Base-by-base conservation (phyloP, 2,113 vertebrate genomes). In the Rousettus leschenaultii region DNA sequence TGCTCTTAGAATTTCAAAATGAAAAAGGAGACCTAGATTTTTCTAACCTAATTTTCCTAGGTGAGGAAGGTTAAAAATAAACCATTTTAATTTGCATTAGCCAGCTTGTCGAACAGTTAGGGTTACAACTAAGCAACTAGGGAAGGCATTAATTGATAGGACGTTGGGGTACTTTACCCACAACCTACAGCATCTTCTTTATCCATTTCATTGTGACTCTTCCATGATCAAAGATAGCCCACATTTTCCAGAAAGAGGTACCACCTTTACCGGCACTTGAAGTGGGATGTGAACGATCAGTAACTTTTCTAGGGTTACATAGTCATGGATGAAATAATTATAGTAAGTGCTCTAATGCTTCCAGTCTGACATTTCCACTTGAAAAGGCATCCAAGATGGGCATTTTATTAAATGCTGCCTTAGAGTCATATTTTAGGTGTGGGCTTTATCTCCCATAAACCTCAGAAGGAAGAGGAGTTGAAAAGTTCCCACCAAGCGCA, bases 381-480 rank as follows among this genome's bases (percentile, higher is more conserved):
- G 74, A 48, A 95, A 38, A 70, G 30, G n/a, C 9, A 75, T 75
- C 85, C 24, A 65, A 87, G 19, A 48, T 59, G 85, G 14, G 24
- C 79, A 74, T 68, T 75, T 53, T 65, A 57, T 43, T n/a, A 68
- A 84, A 55, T 70, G 66, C 57, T 40, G 21, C 55, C 26, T 91
- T 93, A 30, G 35, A 89, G 73, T 73, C 73, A 38, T n/a, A 89
- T 68, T 84, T 90, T 83, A 91, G 77, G 68, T 66, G 63, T 63
- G 82, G 28, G 3, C 73, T 95, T 95, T 79, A 61, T 95, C 83
- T 66, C 94, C 24, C 43, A 33, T 35, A 93, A 91, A 61, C 66
- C 26, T 91, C 68, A 38, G 55, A 65, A 95, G 78, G 92, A 78
- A 93, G 94, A 89, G 70, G 61, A 95, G 83, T 93, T 19, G 30